These are phyloP conservation scores for Triops longicaudatus DNA, from an alignment of 1,140 invertebrate genomes.

Conservation along the genomic window DNA sequence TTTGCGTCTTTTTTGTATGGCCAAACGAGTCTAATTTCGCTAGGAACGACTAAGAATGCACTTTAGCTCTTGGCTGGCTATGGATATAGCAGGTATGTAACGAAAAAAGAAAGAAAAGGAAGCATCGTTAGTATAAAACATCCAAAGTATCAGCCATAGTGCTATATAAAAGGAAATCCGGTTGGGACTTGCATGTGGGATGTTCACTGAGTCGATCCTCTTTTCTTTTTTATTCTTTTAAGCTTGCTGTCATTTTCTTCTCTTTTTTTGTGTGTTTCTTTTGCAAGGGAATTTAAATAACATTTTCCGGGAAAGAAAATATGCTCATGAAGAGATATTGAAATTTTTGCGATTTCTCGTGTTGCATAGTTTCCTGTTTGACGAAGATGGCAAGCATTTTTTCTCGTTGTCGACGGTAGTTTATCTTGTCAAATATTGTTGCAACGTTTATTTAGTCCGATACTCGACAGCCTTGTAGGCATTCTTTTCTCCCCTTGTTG, in stretches of 20 bases:
- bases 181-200: background rate
- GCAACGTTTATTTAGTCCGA: background rate
- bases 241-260: background rate
- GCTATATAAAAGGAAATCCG: constrained; percentile 6
- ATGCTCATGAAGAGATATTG: constrained; percentile 3
- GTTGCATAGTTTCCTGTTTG: background rate
- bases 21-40: background rate
- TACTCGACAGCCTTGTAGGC: background rate
- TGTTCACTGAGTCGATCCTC: background rate
- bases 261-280: background rate
- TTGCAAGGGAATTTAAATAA: background rate
- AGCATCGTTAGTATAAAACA: constrained; percentile 8
- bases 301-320: background rate
- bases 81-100: background rate
- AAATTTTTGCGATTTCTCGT: background rate
- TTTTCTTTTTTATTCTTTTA: background rate
- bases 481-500: background rate
- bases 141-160: constrained; percentile 5
- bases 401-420: background rate
- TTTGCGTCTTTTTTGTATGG: background rate
- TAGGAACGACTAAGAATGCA: background rate
- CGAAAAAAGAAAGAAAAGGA: background rate
- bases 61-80: constrained; percentile 9
- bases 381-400: background rate
- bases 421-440: constrained; percentile 7